A percentile compares a stretch with the other conserved stretches of the same genome.
phyloP scores from a whole-genome alignment of 2,113 vertebrate genomes.

The Brevimyrus niger region DNA sequence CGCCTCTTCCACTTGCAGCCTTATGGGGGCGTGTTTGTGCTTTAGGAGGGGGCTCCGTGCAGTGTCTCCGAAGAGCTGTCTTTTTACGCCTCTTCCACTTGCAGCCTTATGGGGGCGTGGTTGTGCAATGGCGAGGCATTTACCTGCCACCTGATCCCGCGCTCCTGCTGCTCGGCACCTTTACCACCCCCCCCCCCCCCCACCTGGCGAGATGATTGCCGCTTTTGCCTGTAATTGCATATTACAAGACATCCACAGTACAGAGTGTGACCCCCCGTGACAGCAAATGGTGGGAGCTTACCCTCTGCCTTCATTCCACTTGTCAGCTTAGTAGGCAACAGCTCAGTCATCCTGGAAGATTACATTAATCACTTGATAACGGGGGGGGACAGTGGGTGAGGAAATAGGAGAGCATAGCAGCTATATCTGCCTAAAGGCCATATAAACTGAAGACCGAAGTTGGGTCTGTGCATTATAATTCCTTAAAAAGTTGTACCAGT shows the following conservation, averaged over 20 bases:
- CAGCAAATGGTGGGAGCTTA: neutral
- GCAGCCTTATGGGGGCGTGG: neutral
- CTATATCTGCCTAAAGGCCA: neutral
- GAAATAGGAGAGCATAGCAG: neutral
- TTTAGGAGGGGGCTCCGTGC: neutral
- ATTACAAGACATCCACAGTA: neutral
- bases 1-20: neutral
- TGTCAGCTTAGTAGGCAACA: conserved; percentile 18
- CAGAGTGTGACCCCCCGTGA: neutral
- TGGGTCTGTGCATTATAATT: neutral
- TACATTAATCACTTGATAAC: neutral
- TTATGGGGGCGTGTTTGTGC: neutral
- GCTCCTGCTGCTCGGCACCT: conserved; percentile 23
- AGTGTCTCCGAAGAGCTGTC: neutral
- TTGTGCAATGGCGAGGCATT: neutral
- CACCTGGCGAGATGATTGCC: neutral
- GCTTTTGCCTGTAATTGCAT: neutral
- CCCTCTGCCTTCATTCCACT: neutral
- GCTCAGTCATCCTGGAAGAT: conserved; percentile 5
- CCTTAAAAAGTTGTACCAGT: neutral
- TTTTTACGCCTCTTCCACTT: neutral
- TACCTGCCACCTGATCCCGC: conserved; percentile 16
- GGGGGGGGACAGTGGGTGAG: neutral
- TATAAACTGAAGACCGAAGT: neutral
- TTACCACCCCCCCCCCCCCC: conserved; percentile 6